Conservation (phyloP, 2,797 vertebrate genomes). For the Cirrhinus molitorella region DNA sequence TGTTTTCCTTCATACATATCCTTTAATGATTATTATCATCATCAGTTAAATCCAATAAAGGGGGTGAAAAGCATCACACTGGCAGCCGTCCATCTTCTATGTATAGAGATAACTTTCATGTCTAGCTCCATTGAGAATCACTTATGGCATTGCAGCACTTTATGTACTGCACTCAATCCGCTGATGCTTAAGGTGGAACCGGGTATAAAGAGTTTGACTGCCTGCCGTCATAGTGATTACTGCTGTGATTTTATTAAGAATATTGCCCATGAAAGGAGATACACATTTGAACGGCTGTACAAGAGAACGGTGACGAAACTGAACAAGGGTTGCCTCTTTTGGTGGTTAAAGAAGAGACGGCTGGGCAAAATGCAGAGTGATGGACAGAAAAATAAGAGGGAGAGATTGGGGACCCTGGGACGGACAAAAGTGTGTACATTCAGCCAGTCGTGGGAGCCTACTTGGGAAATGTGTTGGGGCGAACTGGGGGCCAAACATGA, state of each 20-base stretch:
- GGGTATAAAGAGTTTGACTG: background rate
- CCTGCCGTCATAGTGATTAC: background rate
- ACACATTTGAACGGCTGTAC: conserved; percentile 78
- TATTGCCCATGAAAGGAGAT: conserved; percentile 77
- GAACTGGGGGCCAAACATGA: too few species aligned
- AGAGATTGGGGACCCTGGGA: background rate
- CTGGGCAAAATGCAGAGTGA: background rate
- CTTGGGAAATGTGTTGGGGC: conserved; percentile 3
- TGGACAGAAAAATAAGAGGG: background rate
- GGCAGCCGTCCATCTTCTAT: conserved; percentile 32
- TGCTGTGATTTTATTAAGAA: conserved; percentile 67
- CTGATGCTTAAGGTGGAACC: background rate
- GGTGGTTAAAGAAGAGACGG: background rate
- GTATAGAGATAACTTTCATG: conserved; percentile 39
- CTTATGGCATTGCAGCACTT: conserved; percentile 5
- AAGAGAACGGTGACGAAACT: background rate
- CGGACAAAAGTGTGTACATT: conserved; percentile 24
- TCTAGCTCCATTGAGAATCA: conserved; percentile 41
- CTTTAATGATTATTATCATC: too few species aligned
- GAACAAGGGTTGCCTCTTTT: conserved; percentile 23
- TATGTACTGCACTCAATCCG: background rate
- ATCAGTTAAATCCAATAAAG: conserved; percentile 25
- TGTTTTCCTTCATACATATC: background rate
- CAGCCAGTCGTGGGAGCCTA: background rate
- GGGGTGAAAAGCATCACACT: background rate